Evolutionary conservation across 2,888 invertebrate species (phyloP), one percentile per base, ranked within the genome.

Genomic region (Eurois occulta): DNA sequence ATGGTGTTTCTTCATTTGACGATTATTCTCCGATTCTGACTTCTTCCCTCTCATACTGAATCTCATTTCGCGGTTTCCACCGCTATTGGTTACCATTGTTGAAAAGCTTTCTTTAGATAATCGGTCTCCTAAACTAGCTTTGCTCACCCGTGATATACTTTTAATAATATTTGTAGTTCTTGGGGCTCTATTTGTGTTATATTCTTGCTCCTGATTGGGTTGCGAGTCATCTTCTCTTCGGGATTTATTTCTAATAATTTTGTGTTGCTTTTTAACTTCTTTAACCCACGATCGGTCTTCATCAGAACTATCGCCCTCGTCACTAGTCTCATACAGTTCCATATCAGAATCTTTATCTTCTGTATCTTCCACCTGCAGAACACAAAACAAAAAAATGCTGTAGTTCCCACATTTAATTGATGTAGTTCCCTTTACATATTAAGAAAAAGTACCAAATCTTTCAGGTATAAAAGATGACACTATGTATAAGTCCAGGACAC

Each of bases 201-300:
- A 90, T 48, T 92, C 89, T 80, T 90, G 90, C 64, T 94, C 94
- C 60, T 90, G 90, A 52, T 77, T 86, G 4, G 80, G 83, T 82
- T 85, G 91, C 75, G 74, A 92, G 21, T 93, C 92, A 24, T 94
- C 93, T 68, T 94, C 91, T 28, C 94, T 91, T 64, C 92, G 90
- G n/a, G 92, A 90, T 80, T 92, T 94, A 67, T 94, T 92, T 81
- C 98, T 96, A 28, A 98, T 97, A n/a, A 97, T 95, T 90, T 97
- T 97, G 91, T 98, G 98, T 90, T 98, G 97, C 90, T 98, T 98
- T 90, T 98, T 98, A 77, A 99, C 97, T 94, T 99, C 98, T 91
- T 98, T 97, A 0, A 97, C 97, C 98, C 98, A 98, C 10, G 97
- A 97, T 81, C 97, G 97, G 74, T 98, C 98, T 92, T 99, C 99